Evolutionary conservation across 2,888 invertebrate genomes (phyloP).

Genomic region (Adelphocoris suturalis): DNA sequence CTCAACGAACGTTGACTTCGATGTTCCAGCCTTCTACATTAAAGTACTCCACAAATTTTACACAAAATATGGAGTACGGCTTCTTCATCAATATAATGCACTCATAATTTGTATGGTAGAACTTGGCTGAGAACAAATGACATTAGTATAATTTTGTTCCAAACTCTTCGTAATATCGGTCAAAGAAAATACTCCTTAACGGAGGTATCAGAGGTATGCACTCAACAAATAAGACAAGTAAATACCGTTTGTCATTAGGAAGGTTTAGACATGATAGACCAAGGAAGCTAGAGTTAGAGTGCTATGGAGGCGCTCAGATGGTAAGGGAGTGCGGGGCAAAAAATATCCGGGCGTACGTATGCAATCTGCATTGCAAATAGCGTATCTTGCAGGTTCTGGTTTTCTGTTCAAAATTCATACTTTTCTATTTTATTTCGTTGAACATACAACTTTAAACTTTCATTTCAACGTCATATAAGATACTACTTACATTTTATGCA

Average conservation of each 20-base stretch:
- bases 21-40: constrained; percentile 6
- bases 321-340: too few relatives aligned
- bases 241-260: constrained; percentile 53
- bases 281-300: background rate
- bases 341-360: too few relatives aligned
- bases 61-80: constrained; percentile 58
- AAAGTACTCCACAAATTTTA: constrained; percentile 58
- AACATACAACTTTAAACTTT: too few relatives aligned
- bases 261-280: background rate
- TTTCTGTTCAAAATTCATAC: too few relatives aligned
- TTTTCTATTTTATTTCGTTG: too few relatives aligned
- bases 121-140: background rate
- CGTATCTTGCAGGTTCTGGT: too few relatives aligned
- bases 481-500: too few relatives aligned
- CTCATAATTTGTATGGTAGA: constrained; percentile 28
- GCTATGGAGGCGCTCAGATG: too few relatives aligned
- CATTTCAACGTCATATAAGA: too few relatives aligned
- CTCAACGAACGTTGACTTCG: constrained; percentile 1
- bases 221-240: constrained; percentile 68
- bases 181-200: constrained; percentile 3
- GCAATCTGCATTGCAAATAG: too few relatives aligned
- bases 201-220: constrained; percentile 55
- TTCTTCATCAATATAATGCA: constrained; percentile 61
- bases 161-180: constrained; percentile 33
- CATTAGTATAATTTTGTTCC: background rate